phyloP scores from a whole-genome alignment of 2,797 vertebrate genomes.

The Cetoscarus ocellatus region DNA sequence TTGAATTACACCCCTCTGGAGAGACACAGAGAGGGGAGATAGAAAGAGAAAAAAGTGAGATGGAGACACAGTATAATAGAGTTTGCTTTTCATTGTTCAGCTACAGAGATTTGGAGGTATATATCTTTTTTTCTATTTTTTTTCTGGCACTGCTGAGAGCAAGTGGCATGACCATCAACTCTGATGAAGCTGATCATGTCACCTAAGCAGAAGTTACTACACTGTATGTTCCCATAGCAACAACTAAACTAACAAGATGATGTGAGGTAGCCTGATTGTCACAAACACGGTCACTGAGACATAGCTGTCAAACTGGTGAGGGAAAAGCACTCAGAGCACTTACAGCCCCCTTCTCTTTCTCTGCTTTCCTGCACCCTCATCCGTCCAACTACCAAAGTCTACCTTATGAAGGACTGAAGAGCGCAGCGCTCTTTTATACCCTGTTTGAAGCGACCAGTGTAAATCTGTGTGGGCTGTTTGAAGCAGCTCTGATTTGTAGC shows the following conservation, averaged over 20 bases:
- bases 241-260: conserved; percentile 73
- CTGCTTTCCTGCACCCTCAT: conserved; percentile 60
- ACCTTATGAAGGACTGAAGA: conserved; percentile 56
- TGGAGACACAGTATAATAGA: conserved; percentile 41
- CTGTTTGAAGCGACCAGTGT: conserved; percentile 52
- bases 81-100: conserved; percentile 54
- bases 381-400: conserved; percentile 52
- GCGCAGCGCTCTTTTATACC: conserved; percentile 33
- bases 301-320: conserved; percentile 77
- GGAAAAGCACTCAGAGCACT: conserved; percentile 74
- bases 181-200: conserved; percentile 63
- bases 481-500: conserved; percentile 59
- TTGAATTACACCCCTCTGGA: conserved; percentile 77
- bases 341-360: conserved; percentile 56
- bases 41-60: conserved; percentile 29
- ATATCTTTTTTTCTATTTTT: conserved; percentile 52
- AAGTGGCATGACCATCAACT: conserved; percentile 73
- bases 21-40: conserved; percentile 38
- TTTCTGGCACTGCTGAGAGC: conserved; percentile 47
- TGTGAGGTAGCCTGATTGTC: conserved; percentile 76
- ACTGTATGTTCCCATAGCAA: conserved; percentile 78
- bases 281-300: conserved; percentile 79
- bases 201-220: conserved; percentile 63
- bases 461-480: conserved; percentile 63
- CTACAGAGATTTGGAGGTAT: conserved; percentile 55